Evolutionary conservation across 1,140 invertebrate species (phyloP), one percentile per base, ranked within the genome.

Genomic region (Bombus superbus): DNA sequence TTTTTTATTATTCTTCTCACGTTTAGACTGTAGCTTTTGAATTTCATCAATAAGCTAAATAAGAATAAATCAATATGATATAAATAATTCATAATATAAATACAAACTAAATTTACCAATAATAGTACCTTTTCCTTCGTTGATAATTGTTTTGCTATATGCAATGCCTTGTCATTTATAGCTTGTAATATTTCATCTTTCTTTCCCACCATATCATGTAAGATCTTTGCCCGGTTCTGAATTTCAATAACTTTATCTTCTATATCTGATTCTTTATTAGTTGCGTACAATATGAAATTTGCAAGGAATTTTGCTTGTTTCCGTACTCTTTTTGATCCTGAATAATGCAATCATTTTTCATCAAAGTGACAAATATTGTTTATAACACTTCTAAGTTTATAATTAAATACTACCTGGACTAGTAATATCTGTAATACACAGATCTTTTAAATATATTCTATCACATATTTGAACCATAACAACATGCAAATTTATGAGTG

Each of bases 231-330:
- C 38, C 57, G 77, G 40, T 35, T 75, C 38, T 91, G 81, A 32
- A 93, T 86, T 40, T 92, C 73, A 57, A 85, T 44, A 15, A 91
- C 82, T 32, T 40, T 75, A 1, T 88, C 79, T 79, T 86, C 77
- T 73, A 92, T 88, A 28, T 89, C 86, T 18, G 42, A 66, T 18
- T 89, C 84, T 68, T 91, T 94, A 5, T 85, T 90, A 64, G 71
- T 86, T 42, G 89, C 66, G 38, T 94, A 94, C 0, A 93, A 59
- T 76, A 93, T 75, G 83, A 94, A 94, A 44, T 94, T 94, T 4
- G 88, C 79, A 32, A 94, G 73, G 44, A 90, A 88, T 80, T 91
- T 92, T 4, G 88, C 88, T 53, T 88, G 82, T 72, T 76, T 94
- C 4, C 88, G 84, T 57, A 89, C 68, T 79, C 83, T 90, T 66